Base-by-base conservation (phyloP, 1,140 invertebrate species). In the Himalopsyche phryganea region DNA sequence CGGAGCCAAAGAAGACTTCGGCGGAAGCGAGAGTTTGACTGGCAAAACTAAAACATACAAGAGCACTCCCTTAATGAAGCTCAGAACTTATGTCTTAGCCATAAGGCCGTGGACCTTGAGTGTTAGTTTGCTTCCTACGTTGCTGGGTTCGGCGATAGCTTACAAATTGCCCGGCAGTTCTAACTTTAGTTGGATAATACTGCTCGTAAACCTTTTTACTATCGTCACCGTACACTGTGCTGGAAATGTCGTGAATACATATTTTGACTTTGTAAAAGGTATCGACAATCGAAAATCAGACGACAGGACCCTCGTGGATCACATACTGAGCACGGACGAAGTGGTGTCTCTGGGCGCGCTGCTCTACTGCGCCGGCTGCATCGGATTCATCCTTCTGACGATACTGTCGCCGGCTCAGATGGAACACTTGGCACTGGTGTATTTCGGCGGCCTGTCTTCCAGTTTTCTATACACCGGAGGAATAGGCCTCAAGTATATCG, bases 211-310 rank as follows among this genome's bases (percentile, higher is more conserved):
- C 1, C 75, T 91, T 17, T 83, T 92, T 41, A 95, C 91, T 1
- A 85, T 94, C 6, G 77, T 96, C 46, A 92, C 89, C 11, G 94
- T 97, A 1, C 94, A 97, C 72, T 92, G 92, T 45, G 94, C 94
- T 50, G 94, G 94, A 33, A 97, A 97, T 76, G 85, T 97, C n/a
- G 94, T 98, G 1, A 97, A 98, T 70, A 97, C 94, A 0, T 97
- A 96, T 72, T 96, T 88, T 71, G 94, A 97, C 76, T 98, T 91
- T 71, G 83, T 92, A 6, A 92, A 92, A 77, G 94, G 94, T 23
- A 93, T 97, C 38, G 94, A 96, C 69, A 91, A 88, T 69, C 83
- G 91, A 49, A 92, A 91, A 75, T 91, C 90, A 66, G 93, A 96
- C 67, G 94, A 98, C 70, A 83, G 93, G 67, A 96, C 91, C 61